These are phyloP conservation scores for Dendropsophus ebraccatus DNA, from an alignment of 2,113 vertebrate genomes.

Conservation along the genomic window DNA sequence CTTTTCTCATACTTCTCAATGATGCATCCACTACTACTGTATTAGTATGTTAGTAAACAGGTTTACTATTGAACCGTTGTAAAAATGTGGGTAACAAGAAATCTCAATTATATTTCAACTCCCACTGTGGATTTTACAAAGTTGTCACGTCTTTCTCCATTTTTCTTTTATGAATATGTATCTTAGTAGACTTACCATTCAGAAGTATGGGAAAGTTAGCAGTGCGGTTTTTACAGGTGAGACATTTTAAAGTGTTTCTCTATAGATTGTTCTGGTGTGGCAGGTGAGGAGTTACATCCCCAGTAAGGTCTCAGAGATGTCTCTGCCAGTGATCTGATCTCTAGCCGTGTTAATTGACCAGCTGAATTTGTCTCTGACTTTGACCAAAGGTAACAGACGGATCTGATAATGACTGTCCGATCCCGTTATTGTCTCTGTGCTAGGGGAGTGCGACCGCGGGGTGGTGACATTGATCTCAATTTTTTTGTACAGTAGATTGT, in stretches of 20 bases:
- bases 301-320: neutral
- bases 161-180: neutral
- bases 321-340: neutral
- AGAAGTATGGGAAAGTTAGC: neutral
- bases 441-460: neutral
- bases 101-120: too few relatives aligned
- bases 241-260: too few relatives aligned
- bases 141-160: too few relatives aligned
- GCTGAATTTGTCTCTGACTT: neutral
- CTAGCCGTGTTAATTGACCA: conserved; percentile 7
- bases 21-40: too few relatives aligned
- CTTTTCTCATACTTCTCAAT: too few relatives aligned
- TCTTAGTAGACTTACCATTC: neutral
- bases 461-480: neutral
- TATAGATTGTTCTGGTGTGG: too few relatives aligned
- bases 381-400: conserved; percentile 16
- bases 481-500: neutral
- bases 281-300: neutral
- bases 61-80: too few relatives aligned
- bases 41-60: too few relatives aligned
- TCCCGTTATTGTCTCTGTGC: neutral
- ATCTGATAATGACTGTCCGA: conserved; percentile 19
- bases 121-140: too few relatives aligned
- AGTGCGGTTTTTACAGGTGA: too few relatives aligned
- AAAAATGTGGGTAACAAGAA: too few relatives aligned